Evolutionary conservation across 1,140 invertebrate species (phyloP).

Genomic region (Drosophila chauvacae): DNA sequence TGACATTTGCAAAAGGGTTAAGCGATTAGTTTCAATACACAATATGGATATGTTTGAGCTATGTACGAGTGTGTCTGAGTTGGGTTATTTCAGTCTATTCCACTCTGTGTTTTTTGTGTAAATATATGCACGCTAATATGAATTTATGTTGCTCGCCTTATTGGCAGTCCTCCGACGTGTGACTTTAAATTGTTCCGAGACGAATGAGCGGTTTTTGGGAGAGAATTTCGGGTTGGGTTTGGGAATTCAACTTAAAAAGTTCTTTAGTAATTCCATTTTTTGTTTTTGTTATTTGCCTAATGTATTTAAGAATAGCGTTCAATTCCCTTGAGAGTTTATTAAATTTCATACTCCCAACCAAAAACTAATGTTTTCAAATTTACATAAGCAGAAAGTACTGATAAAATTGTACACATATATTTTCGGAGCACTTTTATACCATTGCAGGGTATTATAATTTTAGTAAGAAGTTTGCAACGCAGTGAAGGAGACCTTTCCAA

Average conservation of each 20-base stretch:
- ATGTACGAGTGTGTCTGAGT: conserved; percentile 11
- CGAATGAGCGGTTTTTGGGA: too few species aligned
- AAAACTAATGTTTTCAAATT: background rate
- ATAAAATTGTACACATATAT: background rate
- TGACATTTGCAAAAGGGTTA: conserved; percentile 62
- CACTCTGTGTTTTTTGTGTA: conserved; percentile 4
- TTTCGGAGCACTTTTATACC: too few species aligned
- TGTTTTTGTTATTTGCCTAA: too few species aligned
- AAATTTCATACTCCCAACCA: too few species aligned
- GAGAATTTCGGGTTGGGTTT: too few species aligned
- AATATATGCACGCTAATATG: conserved; percentile 37
- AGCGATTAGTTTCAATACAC: conserved; percentile 73
- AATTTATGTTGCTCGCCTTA: conserved; percentile 17
- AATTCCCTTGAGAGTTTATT: too few species aligned
- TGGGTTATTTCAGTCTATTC: conserved; percentile 23
- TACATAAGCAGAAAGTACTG: background rate
- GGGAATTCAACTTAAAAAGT: too few species aligned
- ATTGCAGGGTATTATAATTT: too few species aligned
- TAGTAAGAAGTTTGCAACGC: too few species aligned
- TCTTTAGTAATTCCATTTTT: background rate
- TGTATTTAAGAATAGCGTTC: too few species aligned
- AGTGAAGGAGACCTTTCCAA: too few species aligned
- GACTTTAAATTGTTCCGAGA: conserved; percentile 21
- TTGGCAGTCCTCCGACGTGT: conserved; percentile 4
- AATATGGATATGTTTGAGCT: conserved; percentile 43